phyloP scores from a whole-genome alignment of 1,140 invertebrate genomes.

The Sogatella furcifera region DNA sequence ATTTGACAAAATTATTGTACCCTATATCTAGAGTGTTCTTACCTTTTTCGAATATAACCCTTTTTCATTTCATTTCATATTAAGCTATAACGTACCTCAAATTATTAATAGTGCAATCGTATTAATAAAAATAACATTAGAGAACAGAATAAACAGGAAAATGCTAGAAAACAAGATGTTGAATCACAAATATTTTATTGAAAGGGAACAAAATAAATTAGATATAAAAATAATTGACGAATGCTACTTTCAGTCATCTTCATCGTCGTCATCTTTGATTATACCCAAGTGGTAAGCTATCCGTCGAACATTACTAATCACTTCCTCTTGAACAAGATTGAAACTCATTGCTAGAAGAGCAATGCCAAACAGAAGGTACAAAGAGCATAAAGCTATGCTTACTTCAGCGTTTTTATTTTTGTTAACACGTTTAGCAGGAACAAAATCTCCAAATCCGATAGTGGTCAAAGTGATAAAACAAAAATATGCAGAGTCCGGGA shows the following conservation, averaged over 20 bases:
- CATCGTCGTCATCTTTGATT: constrained; percentile 64
- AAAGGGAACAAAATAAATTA: too few species aligned
- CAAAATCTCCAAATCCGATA: constrained; percentile 90
- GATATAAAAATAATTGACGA: too few species aligned
- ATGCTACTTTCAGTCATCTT: constrained; percentile 32
- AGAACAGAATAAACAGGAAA: too few species aligned
- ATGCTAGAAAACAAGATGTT: too few species aligned
- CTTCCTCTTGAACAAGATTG: constrained; percentile 89
- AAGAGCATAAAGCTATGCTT: constrained; percentile 80
- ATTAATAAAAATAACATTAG: too few species aligned
- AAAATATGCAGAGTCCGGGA: constrained; percentile 87
- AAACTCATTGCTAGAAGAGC: constrained; percentile 97
- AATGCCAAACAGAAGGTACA: constrained; percentile 93
- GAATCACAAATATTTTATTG: too few species aligned
- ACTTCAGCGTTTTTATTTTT: constrained; percentile 48
- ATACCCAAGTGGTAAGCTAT: constrained; percentile 74
- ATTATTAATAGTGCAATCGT: too few species aligned
- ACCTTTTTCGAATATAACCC: too few species aligned
- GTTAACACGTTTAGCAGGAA: constrained; percentile 69
- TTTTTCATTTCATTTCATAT: too few species aligned
- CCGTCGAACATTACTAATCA: constrained; percentile 74
- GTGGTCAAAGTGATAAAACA: constrained; percentile 93
- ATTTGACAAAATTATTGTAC: too few species aligned
- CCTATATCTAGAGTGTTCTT: too few species aligned
- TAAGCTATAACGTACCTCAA: too few species aligned